phyloP scores from a whole-genome alignment of 2,888 invertebrate species.

The Nomada ferruginata region DNA sequence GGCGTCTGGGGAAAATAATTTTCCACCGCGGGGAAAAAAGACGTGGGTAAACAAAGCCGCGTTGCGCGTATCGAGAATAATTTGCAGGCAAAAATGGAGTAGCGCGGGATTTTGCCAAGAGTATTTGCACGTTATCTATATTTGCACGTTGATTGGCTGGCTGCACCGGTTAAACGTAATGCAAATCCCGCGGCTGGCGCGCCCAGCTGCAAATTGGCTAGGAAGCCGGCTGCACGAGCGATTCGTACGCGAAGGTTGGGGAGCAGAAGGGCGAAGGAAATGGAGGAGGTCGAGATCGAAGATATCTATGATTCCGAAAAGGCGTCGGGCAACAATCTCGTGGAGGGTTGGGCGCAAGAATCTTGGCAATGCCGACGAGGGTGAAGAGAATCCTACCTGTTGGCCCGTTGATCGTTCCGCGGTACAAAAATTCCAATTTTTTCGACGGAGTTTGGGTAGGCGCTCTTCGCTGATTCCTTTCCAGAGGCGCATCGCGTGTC shows the following conservation, averaged over 20 bases:
- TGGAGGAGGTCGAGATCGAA: constrained; percentile 4
- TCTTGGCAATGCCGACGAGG: not conserved
- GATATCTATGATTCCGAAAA: constrained; percentile 34
- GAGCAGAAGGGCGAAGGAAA: not conserved
- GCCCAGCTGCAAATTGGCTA: constrained; percentile 37
- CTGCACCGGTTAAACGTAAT: constrained; percentile 52
- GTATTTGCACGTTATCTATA: constrained; percentile 43
- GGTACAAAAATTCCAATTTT: constrained; percentile 40
- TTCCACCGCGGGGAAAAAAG: not conserved
- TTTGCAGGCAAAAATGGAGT: constrained; percentile 16
- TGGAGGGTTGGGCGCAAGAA: constrained; percentile 11
- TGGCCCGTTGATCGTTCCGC: constrained; percentile 20
- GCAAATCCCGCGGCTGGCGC: constrained; percentile 55
- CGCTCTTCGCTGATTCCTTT: constrained; percentile 22
- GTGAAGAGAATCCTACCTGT: constrained; percentile 42
- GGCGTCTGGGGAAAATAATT: not conserved
- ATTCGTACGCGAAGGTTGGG: constrained; percentile 29
- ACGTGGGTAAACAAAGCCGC: not conserved
- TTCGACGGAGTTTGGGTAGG: not conserved
- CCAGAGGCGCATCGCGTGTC: not conserved
- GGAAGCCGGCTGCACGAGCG: constrained; percentile 29
- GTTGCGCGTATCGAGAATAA: not conserved
- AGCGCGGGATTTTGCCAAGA: constrained; percentile 15
- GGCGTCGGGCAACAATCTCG: constrained; percentile 41
- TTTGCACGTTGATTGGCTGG: constrained; percentile 70